Percentiles rank a stretch among this genome's conserved stretches.
Conservation (phyloP, 2,888 invertebrate genomes). For the Nezara viridula region DNA sequence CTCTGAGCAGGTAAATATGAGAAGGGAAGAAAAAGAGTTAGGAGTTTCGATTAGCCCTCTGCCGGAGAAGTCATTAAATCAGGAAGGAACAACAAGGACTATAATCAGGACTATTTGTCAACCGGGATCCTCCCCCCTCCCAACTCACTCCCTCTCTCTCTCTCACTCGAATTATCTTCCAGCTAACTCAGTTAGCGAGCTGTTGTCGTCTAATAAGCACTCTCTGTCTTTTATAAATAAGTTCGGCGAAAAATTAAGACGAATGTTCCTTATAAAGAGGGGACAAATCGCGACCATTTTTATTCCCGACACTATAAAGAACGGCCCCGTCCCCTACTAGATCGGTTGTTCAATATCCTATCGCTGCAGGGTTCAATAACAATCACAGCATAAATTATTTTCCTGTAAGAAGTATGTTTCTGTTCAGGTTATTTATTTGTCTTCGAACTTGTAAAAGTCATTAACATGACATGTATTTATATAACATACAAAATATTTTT, state of each 20-base stretch:
- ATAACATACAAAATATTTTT: too few relatives aligned
- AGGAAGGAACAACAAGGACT: conserved; percentile 1
- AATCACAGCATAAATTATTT: background rate
- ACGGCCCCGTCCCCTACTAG: background rate
- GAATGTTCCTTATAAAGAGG: background rate
- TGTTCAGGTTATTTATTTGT: too few relatives aligned
- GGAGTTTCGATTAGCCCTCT: conserved; percentile 11
- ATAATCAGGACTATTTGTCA: conserved; percentile 48
- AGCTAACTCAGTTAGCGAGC: background rate
- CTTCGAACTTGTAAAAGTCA: too few relatives aligned
- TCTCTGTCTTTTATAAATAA: conserved; percentile 13
- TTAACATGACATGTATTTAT: too few relatives aligned
- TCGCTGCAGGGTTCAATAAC: background rate
- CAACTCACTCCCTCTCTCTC: background rate
- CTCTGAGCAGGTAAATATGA: background rate
- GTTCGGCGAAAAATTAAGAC: conserved; percentile 7
- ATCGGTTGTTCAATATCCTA: background rate
- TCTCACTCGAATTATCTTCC: background rate
- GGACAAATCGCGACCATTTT: background rate
- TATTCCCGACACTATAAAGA: background rate
- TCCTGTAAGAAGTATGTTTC: background rate
- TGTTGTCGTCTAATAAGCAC: conserved; percentile 25
- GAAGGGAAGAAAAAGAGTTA: background rate
- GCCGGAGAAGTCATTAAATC: background rate
- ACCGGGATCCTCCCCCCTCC: background rate